Evolutionary conservation across 2,113 vertebrate species (phyloP), one percentile per base, ranked within the genome.

Genomic region (Rissa tridactyla): DNA sequence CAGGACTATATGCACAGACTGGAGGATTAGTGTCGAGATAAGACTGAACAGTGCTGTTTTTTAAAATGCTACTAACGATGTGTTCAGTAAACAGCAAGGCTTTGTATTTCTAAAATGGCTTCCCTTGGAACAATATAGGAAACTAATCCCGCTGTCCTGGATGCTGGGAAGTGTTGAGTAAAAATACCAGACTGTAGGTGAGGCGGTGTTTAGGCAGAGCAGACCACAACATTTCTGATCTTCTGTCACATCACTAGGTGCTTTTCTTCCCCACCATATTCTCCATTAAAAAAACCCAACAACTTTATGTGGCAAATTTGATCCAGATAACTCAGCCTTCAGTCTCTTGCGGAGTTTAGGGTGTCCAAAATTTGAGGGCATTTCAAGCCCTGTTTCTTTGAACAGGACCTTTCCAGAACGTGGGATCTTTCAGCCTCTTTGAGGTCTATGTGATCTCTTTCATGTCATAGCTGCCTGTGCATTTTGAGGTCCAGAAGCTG

Each of bases 211-310:
- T 61, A 29, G 44, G 18, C 25, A 85, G 78, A 38, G 44, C 14
- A 3, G 30, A 16, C 38, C 1, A 3, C 77, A 87, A 30, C 14
- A 5, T n/a, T 71, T 64, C 47, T 47, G 9, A 51, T 65, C 20
- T 54, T 38, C 30, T 85, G 18, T 51, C 27, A 17, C 26, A 32
- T 32, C 14, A 2, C 46, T 66, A 34, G 23, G 4, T 44, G 26
- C 11, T 47, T 78, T 26, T 1, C 29, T 5, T 0, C 1, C 12
- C 27, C 15, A 1, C 3, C 8, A 22, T 22, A 2, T 19, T 42
- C n/a, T 42, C 27, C 5, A 32, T 60, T 77, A 26, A 21, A 70
- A 86, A 60, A 73, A 42, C 3, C 57, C 25, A 30, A 46, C 40
- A 71, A 44, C 18, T 47, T 84, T 62, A 14, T 21, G 9, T 65